These are phyloP conservation scores for Ephydatia muelleri DNA, from an alignment of 37 sponge, comb jelly and placozoan species.

Conservation along the genomic window DNA sequence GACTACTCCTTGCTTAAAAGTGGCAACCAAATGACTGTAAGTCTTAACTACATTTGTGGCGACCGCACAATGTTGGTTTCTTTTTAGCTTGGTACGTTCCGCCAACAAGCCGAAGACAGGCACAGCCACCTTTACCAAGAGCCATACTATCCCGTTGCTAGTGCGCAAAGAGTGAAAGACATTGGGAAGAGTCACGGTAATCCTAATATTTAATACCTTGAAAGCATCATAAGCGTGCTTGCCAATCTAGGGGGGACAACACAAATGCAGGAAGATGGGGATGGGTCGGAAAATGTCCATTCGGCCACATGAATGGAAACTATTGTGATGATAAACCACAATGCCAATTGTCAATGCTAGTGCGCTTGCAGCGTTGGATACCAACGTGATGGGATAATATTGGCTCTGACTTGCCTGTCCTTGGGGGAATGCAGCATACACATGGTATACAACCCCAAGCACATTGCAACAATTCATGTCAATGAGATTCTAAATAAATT, in stretches of 20 bases:
- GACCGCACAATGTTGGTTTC: background rate
- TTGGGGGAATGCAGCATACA: too few species aligned
- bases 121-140: slow-evolving; percentile 85
- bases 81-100: slow-evolving; percentile 70
- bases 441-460: too few species aligned
- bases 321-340: too few species aligned
- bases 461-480: background rate
- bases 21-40: slow-evolving; percentile 80
- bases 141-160: slow-evolving; percentile 68
- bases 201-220: background rate
- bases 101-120: slow-evolving; percentile 75
- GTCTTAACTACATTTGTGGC: background rate
- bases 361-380: too few species aligned
- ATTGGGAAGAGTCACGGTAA: background rate
- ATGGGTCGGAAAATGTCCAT: too few species aligned
- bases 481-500: background rate
- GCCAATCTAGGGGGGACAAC: too few species aligned
- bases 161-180: background rate
- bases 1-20: slow-evolving; percentile 60
- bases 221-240: too few species aligned
- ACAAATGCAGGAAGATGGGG: too few species aligned
- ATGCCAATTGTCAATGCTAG: too few species aligned
- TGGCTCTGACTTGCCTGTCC: too few species aligned
- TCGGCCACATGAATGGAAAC: too few species aligned
- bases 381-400: too few species aligned